Base-by-base conservation (phyloP, 1,140 invertebrate genomes). In the Pentalonia nigronervosa region DNA sequence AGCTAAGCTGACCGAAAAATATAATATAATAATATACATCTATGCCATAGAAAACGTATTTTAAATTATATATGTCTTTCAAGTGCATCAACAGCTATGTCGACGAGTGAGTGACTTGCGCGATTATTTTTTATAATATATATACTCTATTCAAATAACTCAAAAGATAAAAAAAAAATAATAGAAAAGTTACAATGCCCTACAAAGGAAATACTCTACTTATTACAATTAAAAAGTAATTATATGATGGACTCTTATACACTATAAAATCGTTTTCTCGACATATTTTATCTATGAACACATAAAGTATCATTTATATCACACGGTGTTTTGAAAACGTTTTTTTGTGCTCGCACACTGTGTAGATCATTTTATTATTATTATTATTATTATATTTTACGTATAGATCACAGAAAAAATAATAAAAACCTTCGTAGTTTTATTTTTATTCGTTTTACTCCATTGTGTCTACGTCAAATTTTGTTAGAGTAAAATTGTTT, bases 141-240 rank as follows among this genome's bases (percentile, higher is more conserved):
- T n/a, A 45, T 25, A 86, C 47, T 47, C 25, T 45, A 23, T 53
- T 84, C 25, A 41, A 86, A 47, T 25, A 30, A 45, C 9, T 47
- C 25, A 45, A 45, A 47, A 76, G 30, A 76, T 17, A 11, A n/a
- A n/a, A 11, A 30, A 60, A 60, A 60, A 60, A 60, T 4, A 60
- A 36, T 8, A 45, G 25, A 23, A 11, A 84, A 84, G 23, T 3
- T 3, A 84, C 20, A 30, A 45, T 36, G 36, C 0, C 67, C n/a
- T 17, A 76, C 30, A 76, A 3, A 45, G 11, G 1, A 30, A 45
- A 86, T 86, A 86, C 1, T 86, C 25, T 47, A 86, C 36, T 86
- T 47, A 86, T 47, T 45, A 47, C 41, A 86, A 86, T 86, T 86
- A 47, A 86, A 86, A 86, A 86, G 41, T 47, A 86, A 86, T 86